A percentile compares a stretch with the other conserved stretches of the same genome.
These are phyloP conservation scores for Lampris incognitus DNA, from an alignment of 2,113 vertebrate species.

Conservation along the genomic window DNA sequence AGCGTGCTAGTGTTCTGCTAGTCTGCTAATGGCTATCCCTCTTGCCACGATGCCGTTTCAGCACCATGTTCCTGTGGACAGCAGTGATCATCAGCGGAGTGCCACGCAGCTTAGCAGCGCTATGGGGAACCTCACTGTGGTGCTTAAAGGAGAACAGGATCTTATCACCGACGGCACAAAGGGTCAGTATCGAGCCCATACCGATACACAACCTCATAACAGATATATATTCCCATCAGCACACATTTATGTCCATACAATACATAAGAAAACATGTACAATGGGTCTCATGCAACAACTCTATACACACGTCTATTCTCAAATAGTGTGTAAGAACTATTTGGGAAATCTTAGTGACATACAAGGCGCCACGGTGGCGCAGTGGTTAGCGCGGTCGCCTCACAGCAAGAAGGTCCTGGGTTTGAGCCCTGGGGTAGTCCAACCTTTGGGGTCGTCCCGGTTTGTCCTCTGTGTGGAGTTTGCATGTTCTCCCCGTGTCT, in stretches of 20 bases:
- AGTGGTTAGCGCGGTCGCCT: too few species aligned
- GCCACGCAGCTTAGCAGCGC: constrained; percentile 90
- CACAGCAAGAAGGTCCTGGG: too few species aligned
- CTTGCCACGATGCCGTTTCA: constrained; percentile 51
- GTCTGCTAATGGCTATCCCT: constrained; percentile 10
- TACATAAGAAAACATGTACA: too few species aligned
- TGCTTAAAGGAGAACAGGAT: constrained; percentile 93
- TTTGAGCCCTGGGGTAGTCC: too few species aligned
- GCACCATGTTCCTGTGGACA: constrained; percentile 87
- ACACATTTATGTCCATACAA: background rate
- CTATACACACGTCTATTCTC: too few species aligned
- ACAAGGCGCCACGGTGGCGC: too few species aligned
- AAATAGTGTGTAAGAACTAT: too few species aligned
- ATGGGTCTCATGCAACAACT: too few species aligned
- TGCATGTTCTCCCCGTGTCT: too few species aligned
- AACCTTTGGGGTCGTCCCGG: too few species aligned
- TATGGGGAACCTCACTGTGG: constrained; percentile 93
- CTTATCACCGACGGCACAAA: constrained; percentile 92
- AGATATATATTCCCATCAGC: background rate
- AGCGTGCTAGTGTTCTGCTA: background rate
- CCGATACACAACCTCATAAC: background rate
- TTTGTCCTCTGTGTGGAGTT: too few species aligned
- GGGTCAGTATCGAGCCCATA: constrained; percentile 79
- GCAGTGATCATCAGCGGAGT: constrained; percentile 82
- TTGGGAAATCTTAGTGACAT: too few species aligned